Base-by-base conservation (phyloP, 1,140 invertebrate genomes). In the Aphis gossypii region DNA sequence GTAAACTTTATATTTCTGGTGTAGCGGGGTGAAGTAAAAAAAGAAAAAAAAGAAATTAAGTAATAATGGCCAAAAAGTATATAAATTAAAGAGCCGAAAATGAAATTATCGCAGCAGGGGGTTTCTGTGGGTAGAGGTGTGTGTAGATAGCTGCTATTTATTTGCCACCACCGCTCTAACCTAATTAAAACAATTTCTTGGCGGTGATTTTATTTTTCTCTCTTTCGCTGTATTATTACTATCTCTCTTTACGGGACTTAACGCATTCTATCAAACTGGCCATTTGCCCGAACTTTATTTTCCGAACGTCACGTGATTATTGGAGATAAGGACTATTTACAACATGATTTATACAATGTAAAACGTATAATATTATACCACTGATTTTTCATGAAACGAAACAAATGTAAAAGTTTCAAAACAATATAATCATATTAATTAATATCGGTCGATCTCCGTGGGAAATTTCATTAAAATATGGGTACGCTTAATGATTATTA, bases 51-150 rank as follows among this genome's bases (percentile, higher is more conserved):
- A 48, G 90, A 92, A 92, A 92, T 92, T 92, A 92, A 92, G 91
- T 92, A 92, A 93, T 93, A 93, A 93, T 93, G 92, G 82, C 48
- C 82, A 41, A 83, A 93, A 93, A 86, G 82, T 93, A 86, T 93
- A 93, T 93, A 84, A 93, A 93, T 93, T 86, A 93, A 92, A 92
- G 44, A 92, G 90, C 51, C 90, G 60, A 82, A 92, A 92, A 92
- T 83, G 90, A 92, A 84, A 93, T 93, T 84, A 93, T 56, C 92
- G 92, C 76, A 93, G 76, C 92, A 86, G 92, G 92, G 82, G 92
- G 48, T 93, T 84, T 84, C 38, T 11, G 35, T 21, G 88, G 88
- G 51, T 35, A 89, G 23, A 20, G 41, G 14, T 51, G 46, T 86
- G 44, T 86, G 92, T 56, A 93, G 92, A 84, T 93, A 93, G 76